A percentile compares a stretch with the other conserved stretches of the same genome.
Evolutionary conservation across 2,113 vertebrate genomes (phyloP).

Genomic region (Cercopithecus mona): DNA sequence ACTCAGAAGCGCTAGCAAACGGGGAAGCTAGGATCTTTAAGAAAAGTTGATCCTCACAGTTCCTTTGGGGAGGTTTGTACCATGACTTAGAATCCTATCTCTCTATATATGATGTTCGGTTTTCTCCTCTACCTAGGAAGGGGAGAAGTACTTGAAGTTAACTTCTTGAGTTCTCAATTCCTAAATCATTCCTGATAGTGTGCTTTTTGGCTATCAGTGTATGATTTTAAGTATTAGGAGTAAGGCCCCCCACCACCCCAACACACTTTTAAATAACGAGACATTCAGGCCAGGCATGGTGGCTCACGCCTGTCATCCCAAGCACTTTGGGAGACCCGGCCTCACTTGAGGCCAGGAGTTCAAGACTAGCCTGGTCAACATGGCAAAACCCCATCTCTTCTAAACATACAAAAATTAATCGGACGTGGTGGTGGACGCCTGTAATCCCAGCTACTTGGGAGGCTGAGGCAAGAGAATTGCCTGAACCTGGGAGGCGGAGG

Average conservation of each 20-base stretch:
- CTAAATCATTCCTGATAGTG: background rate
- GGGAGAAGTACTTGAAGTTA: no score
- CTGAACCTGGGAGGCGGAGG: no score
- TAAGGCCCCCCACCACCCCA: rapidly evolving
- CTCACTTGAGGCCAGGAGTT: no score
- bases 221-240: background rate
- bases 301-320: no score
- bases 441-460: no score
- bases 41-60: rapidly evolving
- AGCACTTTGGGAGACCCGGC: no score
- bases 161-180: rapidly evolving
- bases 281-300: no score
- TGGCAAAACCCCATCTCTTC: no score
- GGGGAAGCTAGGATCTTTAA: rapidly evolving
- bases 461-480: no score
- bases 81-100: rapidly evolving
- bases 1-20: background rate
- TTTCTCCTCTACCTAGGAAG: background rate
- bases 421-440: rapidly evolving
- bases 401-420: no score
- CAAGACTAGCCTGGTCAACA: no score
- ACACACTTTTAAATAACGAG: background rate
- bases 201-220: background rate
- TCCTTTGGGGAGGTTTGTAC: background rate
- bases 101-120: background rate